Evolutionary conservation across 2,797 vertebrate species (phyloP).

Genomic region (Geotria australis): DNA sequence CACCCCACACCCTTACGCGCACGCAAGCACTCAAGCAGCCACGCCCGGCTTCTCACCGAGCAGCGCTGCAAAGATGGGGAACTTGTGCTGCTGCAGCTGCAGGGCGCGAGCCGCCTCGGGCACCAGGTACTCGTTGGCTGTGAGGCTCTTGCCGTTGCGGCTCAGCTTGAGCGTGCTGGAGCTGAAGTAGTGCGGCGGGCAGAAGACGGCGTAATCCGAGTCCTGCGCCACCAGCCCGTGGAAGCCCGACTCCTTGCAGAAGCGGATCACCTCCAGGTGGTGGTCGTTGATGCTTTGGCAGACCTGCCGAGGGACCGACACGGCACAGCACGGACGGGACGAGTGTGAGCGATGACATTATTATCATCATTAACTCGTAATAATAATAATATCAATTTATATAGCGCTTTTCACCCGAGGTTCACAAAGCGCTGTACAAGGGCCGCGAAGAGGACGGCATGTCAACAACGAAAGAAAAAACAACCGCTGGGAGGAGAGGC

Average conservation of each 20-base stretch:
- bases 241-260: slow-evolving; percentile 63
- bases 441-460: no score
- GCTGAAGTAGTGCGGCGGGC: slow-evolving; percentile 81
- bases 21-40: no score
- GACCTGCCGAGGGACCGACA: slow-evolving; percentile 21
- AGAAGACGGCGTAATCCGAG: slow-evolving; percentile 77
- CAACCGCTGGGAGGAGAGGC: no score
- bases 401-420: no score
- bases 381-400: no score
- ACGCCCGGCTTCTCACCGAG: slow-evolving; percentile 31
- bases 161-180: slow-evolving; percentile 81
- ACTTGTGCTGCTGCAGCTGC: slow-evolving; percentile 59
- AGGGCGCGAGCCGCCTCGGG: slow-evolving; percentile 82
- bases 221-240: slow-evolving; percentile 74
- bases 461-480: no score
- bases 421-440: no score
- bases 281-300: slow-evolving; percentile 85
- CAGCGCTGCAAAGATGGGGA: slow-evolving; percentile 73
- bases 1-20: no score
- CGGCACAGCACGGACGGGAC: no score
- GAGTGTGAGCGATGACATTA: no score
- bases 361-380: no score
- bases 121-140: slow-evolving; percentile 90
- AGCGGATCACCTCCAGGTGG: slow-evolving; percentile 74
- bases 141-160: slow-evolving; percentile 80